Evolutionary conservation across 2,888 invertebrate genomes (phyloP), one percentile per base, ranked within the genome.

Genomic region (Ophraella communa): DNA sequence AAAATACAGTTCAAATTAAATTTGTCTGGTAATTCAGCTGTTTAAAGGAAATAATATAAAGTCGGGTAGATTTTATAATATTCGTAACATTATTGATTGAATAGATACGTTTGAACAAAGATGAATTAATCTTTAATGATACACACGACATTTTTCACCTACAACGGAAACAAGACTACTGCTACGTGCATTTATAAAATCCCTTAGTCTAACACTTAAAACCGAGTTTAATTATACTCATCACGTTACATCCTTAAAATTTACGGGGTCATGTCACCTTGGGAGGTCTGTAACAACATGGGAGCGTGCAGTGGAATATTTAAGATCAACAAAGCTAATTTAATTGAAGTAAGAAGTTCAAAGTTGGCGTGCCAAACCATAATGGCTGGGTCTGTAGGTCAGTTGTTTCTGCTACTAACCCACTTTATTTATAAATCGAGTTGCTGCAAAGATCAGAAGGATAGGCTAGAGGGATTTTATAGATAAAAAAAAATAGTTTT

Each of bases 311-410:
- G 39, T n/a, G 21, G 33, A 33, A 54, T 23, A 44, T 14, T 18
- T 5, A 44, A 55, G 55, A 55, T 44, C n/a, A 53, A 21, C 53
- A 35, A 35, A 11, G 30, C 17, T 17, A 17, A 14, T 18, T 8
- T 24, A n/a, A n/a, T n/a, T n/a, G n/a, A n/a, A 44, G 14, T 45
- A 27, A 18, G 18, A 30, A 61, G 61, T 61, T 45, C 53, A 45
- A 44, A 53, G 61, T 44, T 61, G 27, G 21, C 53, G 30, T 54
- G 61, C n/a, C 21, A 10, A 14, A 42, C 30, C 21, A 24, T 53
- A 61, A 61, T 61, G 27, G 42, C 55, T 18, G 30, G 42, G 44
- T 51, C 17, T 51, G 3, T 39, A 30, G 58, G 58, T 47, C 35
- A 17, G 58, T 35, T 35, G 23, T 18, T 39, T 2, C 17, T 7